These are phyloP conservation scores for Aspidoscelis tigris DNA, from an alignment of 2,113 vertebrate genomes.

Conservation along the genomic window DNA sequence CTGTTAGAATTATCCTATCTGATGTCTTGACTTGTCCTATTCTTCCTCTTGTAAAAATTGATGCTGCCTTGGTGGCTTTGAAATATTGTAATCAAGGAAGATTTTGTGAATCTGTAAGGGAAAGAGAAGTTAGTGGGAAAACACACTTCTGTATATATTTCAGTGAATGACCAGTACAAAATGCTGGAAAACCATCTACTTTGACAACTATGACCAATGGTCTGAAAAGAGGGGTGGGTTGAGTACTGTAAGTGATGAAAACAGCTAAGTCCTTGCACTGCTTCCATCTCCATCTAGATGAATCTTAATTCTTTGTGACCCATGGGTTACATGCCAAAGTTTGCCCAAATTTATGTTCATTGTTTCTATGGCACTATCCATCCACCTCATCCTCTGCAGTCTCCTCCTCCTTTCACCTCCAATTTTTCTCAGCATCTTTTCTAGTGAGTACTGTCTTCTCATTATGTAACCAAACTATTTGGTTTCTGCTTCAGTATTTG, in stretches of 20 bases:
- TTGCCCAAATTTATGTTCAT: no score
- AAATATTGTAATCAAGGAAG: slow-evolving; percentile 40
- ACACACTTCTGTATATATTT: slow-evolving; percentile 21
- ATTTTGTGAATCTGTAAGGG: neutral
- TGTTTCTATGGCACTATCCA: no score
- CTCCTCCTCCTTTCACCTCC: no score
- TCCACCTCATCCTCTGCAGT: no score
- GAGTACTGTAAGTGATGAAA: neutral
- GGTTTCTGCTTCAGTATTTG: no score
- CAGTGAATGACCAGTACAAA: neutral
- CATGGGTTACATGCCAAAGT: no score
- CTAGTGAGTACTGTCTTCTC: no score
- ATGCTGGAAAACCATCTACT: neutral
- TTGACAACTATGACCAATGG: neutral
- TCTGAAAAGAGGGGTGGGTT: neutral
- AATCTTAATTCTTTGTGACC: no score
- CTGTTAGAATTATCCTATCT: slow-evolving; percentile 44
- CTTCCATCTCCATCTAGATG: no score
- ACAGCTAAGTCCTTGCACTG: no score
- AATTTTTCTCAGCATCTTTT: no score
- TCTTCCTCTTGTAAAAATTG: slow-evolving; percentile 41
- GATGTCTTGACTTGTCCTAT: slow-evolving; percentile 35
- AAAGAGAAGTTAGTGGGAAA: neutral
- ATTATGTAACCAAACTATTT: no score
- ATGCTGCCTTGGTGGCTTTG: slow-evolving; percentile 38